A percentile compares a stretch with the other conserved stretches of the same genome.
Evolutionary conservation across 2,113 vertebrate genomes (phyloP).

Genomic region (Phycodurus eques): DNA sequence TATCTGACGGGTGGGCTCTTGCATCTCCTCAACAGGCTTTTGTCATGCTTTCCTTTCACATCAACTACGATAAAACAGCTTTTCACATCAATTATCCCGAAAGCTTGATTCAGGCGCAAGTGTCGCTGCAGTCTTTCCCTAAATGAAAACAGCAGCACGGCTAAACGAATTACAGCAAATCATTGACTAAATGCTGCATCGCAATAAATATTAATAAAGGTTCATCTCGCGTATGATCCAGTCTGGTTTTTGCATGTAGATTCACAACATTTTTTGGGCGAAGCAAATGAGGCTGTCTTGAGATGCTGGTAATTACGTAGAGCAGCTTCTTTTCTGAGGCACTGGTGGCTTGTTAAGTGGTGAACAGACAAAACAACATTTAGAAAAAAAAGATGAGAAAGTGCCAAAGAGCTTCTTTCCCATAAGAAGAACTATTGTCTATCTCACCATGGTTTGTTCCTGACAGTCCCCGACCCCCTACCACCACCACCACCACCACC

Average conservation of each 20-base stretch:
- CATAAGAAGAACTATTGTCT: constrained; percentile 64
- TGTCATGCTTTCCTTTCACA: constrained; percentile 14
- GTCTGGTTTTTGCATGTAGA: constrained; percentile 62
- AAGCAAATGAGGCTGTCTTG: constrained; percentile 63
- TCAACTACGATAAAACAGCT: constrained; percentile 30
- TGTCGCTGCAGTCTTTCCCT: constrained; percentile 6
- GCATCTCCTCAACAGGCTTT: constrained; percentile 38
- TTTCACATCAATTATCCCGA: constrained; percentile 48
- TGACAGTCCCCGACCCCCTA: constrained; percentile 30
- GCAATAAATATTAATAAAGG: constrained; percentile 32
- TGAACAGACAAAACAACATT: constrained; percentile 72
- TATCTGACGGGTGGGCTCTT: constrained; percentile 32
- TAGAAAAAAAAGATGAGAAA: constrained; percentile 63
- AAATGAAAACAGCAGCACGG: constrained; percentile 40
- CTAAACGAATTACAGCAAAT: constrained; percentile 42
- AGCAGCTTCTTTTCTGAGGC: constrained; percentile 65
- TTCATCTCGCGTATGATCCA: constrained; percentile 20
- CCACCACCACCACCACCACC: constrained; percentile 27
- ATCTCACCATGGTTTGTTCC: constrained; percentile 48
- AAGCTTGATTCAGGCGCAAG: constrained; percentile 48
- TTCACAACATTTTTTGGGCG: constrained; percentile 63
- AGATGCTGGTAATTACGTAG: constrained; percentile 71
- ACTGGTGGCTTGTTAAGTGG: constrained; percentile 71
- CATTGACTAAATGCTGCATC: constrained; percentile 4
- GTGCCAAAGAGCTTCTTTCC: constrained; percentile 61